phyloP scores from a whole-genome alignment of 2,797 vertebrate genomes.

The Aotus griseimembra region DNA sequence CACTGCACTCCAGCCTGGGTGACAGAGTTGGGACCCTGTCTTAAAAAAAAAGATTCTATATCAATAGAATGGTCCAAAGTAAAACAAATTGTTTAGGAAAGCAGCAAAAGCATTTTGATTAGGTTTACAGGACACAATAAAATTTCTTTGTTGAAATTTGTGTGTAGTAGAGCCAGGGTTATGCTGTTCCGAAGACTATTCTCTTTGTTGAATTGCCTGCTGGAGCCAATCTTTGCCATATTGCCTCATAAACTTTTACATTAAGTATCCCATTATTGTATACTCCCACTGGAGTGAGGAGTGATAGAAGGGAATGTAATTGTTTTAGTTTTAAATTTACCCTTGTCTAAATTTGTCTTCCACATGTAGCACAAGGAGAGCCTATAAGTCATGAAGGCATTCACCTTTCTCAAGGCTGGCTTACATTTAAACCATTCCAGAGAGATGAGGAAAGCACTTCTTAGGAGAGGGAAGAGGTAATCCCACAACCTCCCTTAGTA shows the following conservation, averaged over 20 bases:
- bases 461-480: not conserved
- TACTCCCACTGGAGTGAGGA: not conserved
- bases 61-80: conserved; percentile 30
- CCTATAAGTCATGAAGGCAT: not conserved
- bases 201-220: conserved; percentile 28
- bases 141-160: conserved; percentile 42
- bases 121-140: conserved; percentile 51
- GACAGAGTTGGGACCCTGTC: not conserved
- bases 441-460: not conserved
- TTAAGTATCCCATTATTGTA: conserved; percentile 15
- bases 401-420: not conserved
- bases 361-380: not conserved
- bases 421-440: conserved; percentile 11
- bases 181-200: not conserved
- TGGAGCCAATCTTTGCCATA: conserved; percentile 59
- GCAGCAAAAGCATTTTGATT: conserved; percentile 56
- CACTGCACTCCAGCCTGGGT: not conserved
- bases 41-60: not conserved
- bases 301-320: conserved; percentile 21
- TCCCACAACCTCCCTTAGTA: not conserved
- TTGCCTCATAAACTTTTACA: conserved; percentile 57
- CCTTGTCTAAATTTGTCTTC: conserved; percentile 3
- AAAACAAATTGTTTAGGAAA: conserved; percentile 64
- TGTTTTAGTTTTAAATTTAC: conserved; percentile 46
- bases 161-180: conserved; percentile 64